A percentile compares a stretch with the other conserved stretches of the same genome.
These are phyloP conservation scores for Cossypha caffra DNA, from an alignment of 2,797 vertebrate genomes.

Conservation along the genomic window DNA sequence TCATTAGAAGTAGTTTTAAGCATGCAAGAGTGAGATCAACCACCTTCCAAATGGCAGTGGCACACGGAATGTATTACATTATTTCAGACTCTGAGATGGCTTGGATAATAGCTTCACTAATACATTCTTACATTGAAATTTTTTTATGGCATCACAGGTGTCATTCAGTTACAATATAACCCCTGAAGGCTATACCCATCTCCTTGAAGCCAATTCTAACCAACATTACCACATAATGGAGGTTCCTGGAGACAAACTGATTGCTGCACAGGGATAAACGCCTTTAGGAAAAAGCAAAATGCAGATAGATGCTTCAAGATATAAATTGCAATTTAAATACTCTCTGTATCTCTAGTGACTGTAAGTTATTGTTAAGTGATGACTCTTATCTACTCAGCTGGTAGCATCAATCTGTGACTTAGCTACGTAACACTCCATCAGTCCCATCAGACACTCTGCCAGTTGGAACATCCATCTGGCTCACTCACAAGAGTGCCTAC, in stretches of 20 bases:
- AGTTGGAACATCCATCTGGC: neutral
- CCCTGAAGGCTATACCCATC: neutral
- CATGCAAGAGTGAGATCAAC: neutral
- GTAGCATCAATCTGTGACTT: neutral
- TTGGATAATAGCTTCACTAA: conserved; percentile 26
- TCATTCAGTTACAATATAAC: conserved; percentile 4
- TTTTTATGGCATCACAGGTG: conserved; percentile 10
- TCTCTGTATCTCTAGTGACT: neutral
- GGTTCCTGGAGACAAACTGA: neutral
- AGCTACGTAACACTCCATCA: neutral
- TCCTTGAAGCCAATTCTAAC: conserved; percentile 3
- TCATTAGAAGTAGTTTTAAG: neutral
- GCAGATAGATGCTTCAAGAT: conserved; percentile 11
- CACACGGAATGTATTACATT: neutral
- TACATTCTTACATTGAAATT: neutral
- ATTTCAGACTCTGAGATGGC: conserved; percentile 9
- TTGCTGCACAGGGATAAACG: neutral
- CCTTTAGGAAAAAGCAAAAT: conserved; percentile 27
- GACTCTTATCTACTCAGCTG: neutral
- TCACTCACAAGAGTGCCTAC: neutral
- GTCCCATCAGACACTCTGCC: neutral
- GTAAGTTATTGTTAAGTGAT: neutral
- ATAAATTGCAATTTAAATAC: neutral
- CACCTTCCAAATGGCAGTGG: neutral
- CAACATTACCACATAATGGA: conserved; percentile 18